Evolutionary conservation across 2,888 invertebrate genomes (phyloP).

Genomic region (Thera britannica): DNA sequence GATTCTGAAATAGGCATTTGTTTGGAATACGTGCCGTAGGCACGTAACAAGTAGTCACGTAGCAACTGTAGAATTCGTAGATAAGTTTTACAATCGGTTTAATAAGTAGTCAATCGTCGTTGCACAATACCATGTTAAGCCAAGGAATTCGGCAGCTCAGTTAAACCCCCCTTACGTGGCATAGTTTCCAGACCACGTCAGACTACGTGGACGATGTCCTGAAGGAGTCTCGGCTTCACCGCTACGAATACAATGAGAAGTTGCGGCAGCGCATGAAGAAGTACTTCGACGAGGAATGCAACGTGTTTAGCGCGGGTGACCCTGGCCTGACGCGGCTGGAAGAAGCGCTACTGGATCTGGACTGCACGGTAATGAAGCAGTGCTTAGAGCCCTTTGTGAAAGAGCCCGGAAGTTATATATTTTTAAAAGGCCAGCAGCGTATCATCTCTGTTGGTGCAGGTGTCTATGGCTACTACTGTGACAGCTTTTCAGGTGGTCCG

Average conservation of each 20-base stretch:
- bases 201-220: conserved; percentile 48
- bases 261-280: conserved; percentile 61
- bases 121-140: background rate
- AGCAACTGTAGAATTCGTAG: background rate
- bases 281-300: conserved; percentile 70
- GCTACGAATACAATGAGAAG: conserved; percentile 58
- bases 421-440: no score
- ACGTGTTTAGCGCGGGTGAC: conserved; percentile 66
- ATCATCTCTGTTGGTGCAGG: no score
- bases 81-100: background rate
- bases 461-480: no score
- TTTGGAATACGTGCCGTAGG: no score
- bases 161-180: background rate
- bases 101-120: background rate
- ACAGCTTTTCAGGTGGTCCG: no score
- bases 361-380: conserved; percentile 54
- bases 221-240: conserved; percentile 21
- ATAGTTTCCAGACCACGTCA: conserved; percentile 54
- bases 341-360: conserved; percentile 59
- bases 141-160: background rate
- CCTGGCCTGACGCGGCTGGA: conserved; percentile 62
- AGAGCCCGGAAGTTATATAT: background rate
- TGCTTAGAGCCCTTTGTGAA: background rate
- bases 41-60: no score
- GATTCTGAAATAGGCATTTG: no score